These are phyloP conservation scores for Mimachlamys varia DNA, from an alignment of 2,888 invertebrate species.

Conservation along the genomic window DNA sequence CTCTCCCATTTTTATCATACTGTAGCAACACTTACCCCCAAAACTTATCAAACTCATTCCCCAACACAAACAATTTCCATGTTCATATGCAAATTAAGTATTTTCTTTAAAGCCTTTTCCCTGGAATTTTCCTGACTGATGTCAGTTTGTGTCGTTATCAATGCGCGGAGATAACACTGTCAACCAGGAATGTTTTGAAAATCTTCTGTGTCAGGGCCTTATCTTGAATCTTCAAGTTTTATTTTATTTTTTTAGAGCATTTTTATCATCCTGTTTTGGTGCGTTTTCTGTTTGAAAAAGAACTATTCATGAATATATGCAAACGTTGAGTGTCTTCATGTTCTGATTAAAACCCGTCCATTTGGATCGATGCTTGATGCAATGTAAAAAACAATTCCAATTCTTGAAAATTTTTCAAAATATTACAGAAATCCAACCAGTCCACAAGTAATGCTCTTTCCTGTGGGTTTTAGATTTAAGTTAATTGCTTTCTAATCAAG, in stretches of 20 bases:
- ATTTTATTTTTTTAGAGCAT: not conserved
- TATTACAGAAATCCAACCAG: not conserved
- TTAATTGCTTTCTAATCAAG: not conserved
- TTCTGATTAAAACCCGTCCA: not conserved
- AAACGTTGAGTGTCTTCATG: not conserved
- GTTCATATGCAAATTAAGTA: not conserved
- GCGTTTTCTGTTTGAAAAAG: not conserved
- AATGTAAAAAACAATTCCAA: not conserved
- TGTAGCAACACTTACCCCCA: not conserved
- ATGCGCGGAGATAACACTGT: not conserved
- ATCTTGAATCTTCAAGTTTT: not conserved
- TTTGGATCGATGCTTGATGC: not conserved
- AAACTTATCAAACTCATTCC: not conserved
- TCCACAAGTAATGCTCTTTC: not conserved
- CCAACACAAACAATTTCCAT: not conserved
- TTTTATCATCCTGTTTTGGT: not conserved
- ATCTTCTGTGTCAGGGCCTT: not conserved
- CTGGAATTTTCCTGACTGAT: not conserved
- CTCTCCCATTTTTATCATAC: not conserved
- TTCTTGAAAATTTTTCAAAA: not conserved
- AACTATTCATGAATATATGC: slow-evolving; percentile 19
- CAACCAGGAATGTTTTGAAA: not conserved
- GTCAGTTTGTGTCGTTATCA: not conserved
- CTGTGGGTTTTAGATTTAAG: not conserved
- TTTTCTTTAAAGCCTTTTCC: not conserved